Base-by-base conservation (phyloP, 92 coral and sea anemone species). In the Palythoa grandis region DNA sequence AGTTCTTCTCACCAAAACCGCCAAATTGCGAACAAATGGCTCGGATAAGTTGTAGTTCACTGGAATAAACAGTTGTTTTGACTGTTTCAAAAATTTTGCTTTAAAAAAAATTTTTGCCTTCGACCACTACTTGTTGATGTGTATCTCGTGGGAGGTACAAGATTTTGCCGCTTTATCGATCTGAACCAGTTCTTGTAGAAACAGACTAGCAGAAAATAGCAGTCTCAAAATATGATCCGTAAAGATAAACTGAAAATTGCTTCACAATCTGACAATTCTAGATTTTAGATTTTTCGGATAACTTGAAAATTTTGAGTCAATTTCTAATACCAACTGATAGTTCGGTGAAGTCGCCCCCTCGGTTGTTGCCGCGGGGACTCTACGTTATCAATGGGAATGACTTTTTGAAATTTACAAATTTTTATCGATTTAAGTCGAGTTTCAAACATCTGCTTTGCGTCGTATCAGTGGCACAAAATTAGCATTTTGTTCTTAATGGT, bases 361-460 rank as follows among this genome's bases (percentile, higher is more conserved):
- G 5, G 4, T 19, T 63, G 24, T 17, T 22, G 69, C n/a, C n/a
- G n/a, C n/a, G n/a, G n/a, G n/a, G n/a, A 29, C 24, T 20, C 11
- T 0, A 24, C 9, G 69, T 63, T 63, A 63, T 63, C 25, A n/a
- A 58, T 15, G 14, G 20, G 65, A 63, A n/a, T 17, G 9, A 19
- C 23, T 2, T 63, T 63, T n/a, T 63, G 35, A 63, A 63, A 19
- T 63, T 8, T 17, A 35, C 52, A 23, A 47, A 80, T 29, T 80
- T 35, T 80, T 66, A 39, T 80, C 74, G 60, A 63, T 14, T 4
- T 16, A 12, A 39, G 74, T 80, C 22, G 65, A 23, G 85, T 47
- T 20, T 80, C 38, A 66, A 66, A 66, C 85, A 80, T 79, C 84
- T 80, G 85, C 52, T 80, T 63, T 66, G 57, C 10, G 19, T 66